Evolutionary conservation across 2,797 vertebrate genomes (phyloP).

Genomic region (Eulemur coronatus): DNA sequence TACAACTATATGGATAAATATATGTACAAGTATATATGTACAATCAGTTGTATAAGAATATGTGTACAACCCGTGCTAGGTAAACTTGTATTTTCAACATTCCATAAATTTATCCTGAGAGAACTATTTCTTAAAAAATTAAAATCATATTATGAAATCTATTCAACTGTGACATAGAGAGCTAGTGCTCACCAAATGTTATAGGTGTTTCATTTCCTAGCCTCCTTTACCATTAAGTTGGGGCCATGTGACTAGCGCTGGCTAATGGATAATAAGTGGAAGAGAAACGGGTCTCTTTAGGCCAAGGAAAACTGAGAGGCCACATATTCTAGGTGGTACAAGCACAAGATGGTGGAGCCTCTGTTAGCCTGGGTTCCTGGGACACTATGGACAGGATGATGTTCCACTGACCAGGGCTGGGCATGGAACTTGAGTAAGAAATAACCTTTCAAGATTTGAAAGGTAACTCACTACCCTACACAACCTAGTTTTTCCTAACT

Average conservation of each 20-base stretch:
- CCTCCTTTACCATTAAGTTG: background rate
- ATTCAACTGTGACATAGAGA: background rate
- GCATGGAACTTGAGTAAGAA: background rate
- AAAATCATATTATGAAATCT: background rate
- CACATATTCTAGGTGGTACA: background rate
- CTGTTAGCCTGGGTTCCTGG: background rate
- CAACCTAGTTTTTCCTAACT: background rate
- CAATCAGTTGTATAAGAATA: background rate
- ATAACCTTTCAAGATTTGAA: background rate
- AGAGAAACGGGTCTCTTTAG: background rate
- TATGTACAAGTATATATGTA: background rate
- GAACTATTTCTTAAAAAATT: background rate
- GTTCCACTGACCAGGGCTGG: background rate
- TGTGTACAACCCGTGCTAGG: background rate
- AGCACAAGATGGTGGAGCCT: background rate
- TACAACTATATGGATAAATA: background rate
- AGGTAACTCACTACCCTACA: background rate
- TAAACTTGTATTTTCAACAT: background rate
- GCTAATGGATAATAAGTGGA: background rate
- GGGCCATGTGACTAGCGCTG: background rate
- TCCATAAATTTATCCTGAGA: background rate
- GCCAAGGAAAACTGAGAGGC: background rate
- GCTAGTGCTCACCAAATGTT: background rate
- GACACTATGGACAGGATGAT: background rate
- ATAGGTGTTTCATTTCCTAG: background rate